Percentiles rank a stretch among this genome's conserved stretches.
These are phyloP conservation scores for Cephus runcator DNA, from an alignment of 2,888 invertebrate genomes.

Conservation along the genomic window DNA sequence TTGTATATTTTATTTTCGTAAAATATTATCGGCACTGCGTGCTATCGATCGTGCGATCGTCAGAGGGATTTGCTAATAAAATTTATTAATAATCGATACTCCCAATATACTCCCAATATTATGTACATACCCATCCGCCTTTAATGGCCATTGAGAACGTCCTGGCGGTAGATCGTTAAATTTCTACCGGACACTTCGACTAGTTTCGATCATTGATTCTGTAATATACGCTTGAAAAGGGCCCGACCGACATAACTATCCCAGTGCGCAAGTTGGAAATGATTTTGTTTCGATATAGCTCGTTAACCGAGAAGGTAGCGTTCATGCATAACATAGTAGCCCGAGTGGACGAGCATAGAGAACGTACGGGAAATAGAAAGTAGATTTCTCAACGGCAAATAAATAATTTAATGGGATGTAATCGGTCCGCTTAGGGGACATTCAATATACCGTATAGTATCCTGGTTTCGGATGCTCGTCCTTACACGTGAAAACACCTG, in stretches of 20 bases:
- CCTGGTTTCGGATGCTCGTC: constrained; percentile 37
- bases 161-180: neutral
- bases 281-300: constrained; percentile 49
- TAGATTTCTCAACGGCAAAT: constrained; percentile 45
- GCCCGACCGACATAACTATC: neutral
- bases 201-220: neutral
- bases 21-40: neutral
- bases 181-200: neutral
- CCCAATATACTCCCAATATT: neutral
- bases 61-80: neutral
- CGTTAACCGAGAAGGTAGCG: constrained; percentile 48
- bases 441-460: constrained; percentile 29
- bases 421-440: constrained; percentile 33
- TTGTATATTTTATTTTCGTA: neutral
- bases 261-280: constrained; percentile 8
- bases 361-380: constrained; percentile 44
- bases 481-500: constrained; percentile 23
- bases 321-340: constrained; percentile 49
- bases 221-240: neutral
- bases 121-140: neutral
- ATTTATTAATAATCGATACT: neutral
- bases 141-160: neutral
- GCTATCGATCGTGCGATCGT: neutral
- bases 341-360: constrained; percentile 15
- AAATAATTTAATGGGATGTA: constrained; percentile 47